Evolutionary conservation across 2,888 invertebrate species (phyloP).

Genomic region (Coelinius sp.): DNA sequence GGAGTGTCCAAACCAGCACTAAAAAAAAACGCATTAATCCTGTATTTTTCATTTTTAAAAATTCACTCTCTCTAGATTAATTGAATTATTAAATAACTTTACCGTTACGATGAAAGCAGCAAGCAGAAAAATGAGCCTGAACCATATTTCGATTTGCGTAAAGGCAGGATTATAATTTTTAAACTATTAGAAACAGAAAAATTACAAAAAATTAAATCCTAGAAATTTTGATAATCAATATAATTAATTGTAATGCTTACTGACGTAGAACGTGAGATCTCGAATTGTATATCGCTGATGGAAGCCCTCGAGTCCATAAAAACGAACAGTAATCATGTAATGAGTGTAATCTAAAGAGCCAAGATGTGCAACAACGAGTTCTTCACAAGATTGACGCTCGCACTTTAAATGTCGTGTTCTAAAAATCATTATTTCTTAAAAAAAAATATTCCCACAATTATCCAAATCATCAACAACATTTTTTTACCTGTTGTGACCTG

Average conservation of each 20-base stretch:
- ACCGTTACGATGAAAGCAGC: constrained; percentile 90
- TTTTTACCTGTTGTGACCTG: constrained; percentile 83
- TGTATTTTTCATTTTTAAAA: constrained; percentile 16
- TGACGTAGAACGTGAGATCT: constrained; percentile 88
- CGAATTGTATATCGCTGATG: constrained; percentile 88
- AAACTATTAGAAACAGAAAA: constrained; percentile 80
- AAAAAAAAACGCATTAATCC: constrained; percentile 58
- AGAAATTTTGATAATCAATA: constrained; percentile 16
- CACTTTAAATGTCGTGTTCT: constrained; percentile 89
- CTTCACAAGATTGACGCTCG: constrained; percentile 85
- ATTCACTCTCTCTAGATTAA: constrained; percentile 10
- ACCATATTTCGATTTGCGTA: constrained; percentile 98
- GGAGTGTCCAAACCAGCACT: constrained; percentile 96
- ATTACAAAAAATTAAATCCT: not conserved
- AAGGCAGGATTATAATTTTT: constrained; percentile 97
- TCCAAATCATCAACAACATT: not conserved
- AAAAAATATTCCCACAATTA: not conserved
- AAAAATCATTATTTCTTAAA: constrained; percentile 51
- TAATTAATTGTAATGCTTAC: constrained; percentile 67
- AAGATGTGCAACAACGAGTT: constrained; percentile 89
- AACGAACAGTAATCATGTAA: constrained; percentile 87
- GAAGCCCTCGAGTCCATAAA: constrained; percentile 88
- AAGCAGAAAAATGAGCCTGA: constrained; percentile 92
- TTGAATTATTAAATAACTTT: constrained; percentile 71
- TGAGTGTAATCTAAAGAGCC: constrained; percentile 91